These are phyloP conservation scores for Proterorhinus semilunaris DNA, from an alignment of 2,113 vertebrate species.

Conservation along the genomic window DNA sequence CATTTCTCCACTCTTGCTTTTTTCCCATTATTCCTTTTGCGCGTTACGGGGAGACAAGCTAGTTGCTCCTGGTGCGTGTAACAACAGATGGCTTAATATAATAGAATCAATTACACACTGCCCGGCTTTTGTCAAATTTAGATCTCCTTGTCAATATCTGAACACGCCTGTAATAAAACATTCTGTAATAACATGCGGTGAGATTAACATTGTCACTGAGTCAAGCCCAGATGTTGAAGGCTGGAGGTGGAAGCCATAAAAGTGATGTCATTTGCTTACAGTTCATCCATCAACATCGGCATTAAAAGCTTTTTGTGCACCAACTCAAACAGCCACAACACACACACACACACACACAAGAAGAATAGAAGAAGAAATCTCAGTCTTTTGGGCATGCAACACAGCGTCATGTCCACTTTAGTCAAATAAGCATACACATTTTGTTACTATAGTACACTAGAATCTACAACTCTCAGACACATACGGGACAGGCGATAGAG, in stretches of 20 bases:
- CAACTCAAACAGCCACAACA: not conserved
- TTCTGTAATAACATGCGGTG: constrained; percentile 6
- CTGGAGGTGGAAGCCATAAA: constrained; percentile 1
- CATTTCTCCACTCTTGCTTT: constrained; percentile 21
- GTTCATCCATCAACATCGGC: constrained; percentile 2
- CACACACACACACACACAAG: not conserved
- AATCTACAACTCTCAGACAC: no score
- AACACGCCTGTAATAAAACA: constrained; percentile 15
- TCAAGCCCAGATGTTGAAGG: constrained; percentile 5
- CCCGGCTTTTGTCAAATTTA: constrained; percentile 32
- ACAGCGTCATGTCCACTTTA: no score
- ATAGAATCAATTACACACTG: constrained; percentile 48
- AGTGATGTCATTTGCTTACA: constrained; percentile 12
- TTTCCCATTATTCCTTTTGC: constrained; percentile 22
- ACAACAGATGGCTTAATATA: constrained; percentile 55
- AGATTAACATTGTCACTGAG: constrained; percentile 23
- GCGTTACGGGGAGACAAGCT: constrained; percentile 26
- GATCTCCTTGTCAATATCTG: constrained; percentile 20
- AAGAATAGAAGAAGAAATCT: no score
- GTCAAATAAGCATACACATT: no score
- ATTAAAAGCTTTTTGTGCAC: not conserved
- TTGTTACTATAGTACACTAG: no score
- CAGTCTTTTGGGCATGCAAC: not conserved
- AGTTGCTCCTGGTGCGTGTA: constrained; percentile 23
- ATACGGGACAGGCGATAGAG: no score